Evolutionary conservation across 2,888 invertebrate species (phyloP).

Genomic region (Eupithecia abbreviata): DNA sequence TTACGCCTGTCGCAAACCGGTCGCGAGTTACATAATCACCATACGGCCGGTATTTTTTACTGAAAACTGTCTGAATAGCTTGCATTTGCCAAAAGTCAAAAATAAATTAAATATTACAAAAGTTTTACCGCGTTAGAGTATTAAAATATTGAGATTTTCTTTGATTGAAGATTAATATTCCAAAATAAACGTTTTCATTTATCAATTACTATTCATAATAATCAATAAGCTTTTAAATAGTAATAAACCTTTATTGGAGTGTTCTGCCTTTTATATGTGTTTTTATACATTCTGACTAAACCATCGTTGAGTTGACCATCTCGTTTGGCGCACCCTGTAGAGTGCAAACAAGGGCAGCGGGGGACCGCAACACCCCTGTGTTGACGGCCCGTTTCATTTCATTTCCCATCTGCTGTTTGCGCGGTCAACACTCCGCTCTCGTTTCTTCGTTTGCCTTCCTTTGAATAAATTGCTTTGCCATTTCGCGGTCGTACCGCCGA

Average conservation of each 20-base stretch:
- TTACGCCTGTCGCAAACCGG: too few relatives aligned
- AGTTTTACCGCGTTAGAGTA: background rate
- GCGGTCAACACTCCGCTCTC: constrained; percentile 63
- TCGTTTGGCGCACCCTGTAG: constrained; percentile 50
- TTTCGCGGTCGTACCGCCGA: constrained; percentile 49
- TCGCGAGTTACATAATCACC: too few relatives aligned
- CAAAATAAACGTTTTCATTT: background rate
- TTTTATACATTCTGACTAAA: background rate
- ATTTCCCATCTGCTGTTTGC: constrained; percentile 72
- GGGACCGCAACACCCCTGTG: constrained; percentile 53
- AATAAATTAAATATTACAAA: background rate
- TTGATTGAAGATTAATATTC: background rate
- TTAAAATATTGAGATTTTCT: too few relatives aligned
- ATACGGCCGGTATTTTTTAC: too few relatives aligned
- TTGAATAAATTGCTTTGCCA: constrained; percentile 61
- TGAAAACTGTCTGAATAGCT: background rate
- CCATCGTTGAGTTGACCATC: background rate
- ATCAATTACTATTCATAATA: too few relatives aligned
- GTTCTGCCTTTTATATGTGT: background rate
- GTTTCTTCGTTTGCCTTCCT: constrained; percentile 56
- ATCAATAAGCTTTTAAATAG: too few relatives aligned
- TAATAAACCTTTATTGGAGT: background rate
- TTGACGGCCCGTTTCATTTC: constrained; percentile 69
- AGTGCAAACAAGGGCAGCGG: constrained; percentile 66
- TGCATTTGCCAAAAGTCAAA: background rate